These are phyloP conservation scores for Zaprionus inermis DNA, from an alignment of 1,140 invertebrate species.

Conservation along the genomic window DNA sequence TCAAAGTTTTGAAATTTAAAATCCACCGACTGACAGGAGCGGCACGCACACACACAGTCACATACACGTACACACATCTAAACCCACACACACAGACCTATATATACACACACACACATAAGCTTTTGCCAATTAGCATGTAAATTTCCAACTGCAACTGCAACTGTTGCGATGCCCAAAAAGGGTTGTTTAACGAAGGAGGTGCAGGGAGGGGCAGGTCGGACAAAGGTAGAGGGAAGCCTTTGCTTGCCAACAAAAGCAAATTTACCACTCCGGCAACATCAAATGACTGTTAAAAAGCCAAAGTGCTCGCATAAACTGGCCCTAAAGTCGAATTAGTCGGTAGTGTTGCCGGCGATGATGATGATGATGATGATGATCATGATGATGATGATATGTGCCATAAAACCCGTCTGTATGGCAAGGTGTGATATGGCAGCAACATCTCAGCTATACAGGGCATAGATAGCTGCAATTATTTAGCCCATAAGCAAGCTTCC, in stretches of 20 bases:
- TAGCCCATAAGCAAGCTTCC: too few species aligned
- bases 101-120: slow-evolving; percentile 46
- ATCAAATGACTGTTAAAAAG: slow-evolving; percentile 8
- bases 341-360: too few species aligned
- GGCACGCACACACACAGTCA: slow-evolving; percentile 45
- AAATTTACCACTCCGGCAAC: background rate
- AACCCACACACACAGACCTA: slow-evolving; percentile 27
- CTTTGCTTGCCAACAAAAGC: background rate
- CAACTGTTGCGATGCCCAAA: background rate
- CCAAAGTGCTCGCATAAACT: slow-evolving; percentile 1
- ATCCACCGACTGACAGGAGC: slow-evolving; percentile 36
- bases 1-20: slow-evolving; percentile 51
- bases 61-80: slow-evolving; percentile 28
- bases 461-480: too few species aligned
- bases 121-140: slow-evolving; percentile 69
- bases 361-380: too few species aligned
- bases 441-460: too few species aligned
- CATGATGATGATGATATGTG: background rate
- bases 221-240: background rate
- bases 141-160: slow-evolving; percentile 49
- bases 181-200: slow-evolving; percentile 15
- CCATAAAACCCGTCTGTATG: background rate
- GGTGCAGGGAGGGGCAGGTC: background rate
- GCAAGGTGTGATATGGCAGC: background rate
- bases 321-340: slow-evolving; percentile 5